Evolutionary conservation across 2,888 invertebrate species (phyloP), one percentile per base, ranked within the genome.

Genomic region (Agonopterix arenella): DNA sequence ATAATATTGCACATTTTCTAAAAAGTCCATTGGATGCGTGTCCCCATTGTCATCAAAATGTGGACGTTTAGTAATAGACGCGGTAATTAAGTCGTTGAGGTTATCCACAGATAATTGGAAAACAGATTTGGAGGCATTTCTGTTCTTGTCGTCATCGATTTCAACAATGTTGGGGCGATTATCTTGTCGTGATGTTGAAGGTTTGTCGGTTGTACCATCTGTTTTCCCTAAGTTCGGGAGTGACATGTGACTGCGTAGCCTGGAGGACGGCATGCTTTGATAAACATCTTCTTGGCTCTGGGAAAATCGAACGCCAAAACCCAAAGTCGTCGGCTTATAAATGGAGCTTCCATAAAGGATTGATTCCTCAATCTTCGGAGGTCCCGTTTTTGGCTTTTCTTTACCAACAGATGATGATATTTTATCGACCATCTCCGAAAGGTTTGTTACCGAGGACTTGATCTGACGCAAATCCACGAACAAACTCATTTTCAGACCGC

Each of bases 401-500:
- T 76, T 79, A 28, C 58, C 56, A 4, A 80, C 76, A 36, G 76
- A 66, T 11, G 77, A 72, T 46, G 89, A 83, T 71, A 89, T 81
- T 62, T 84, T 85, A 58, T 89, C 89, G 44, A 89, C 89, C 88
- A 89, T 88, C 55, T 86, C 84, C 2, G 89, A 88, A 16, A 89
- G 73, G 54, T 85, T 89, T 60, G 81, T 80, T 62, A 89, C 88
- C 50, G 89, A 89, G 52, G 88, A 78, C 63, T 85, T 88, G 58
- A 89, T 85, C 60, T 85, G 85, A 55, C 89, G 78, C 68, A 89
- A 77, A 70, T 89, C 88, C 57, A 89, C 88, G 64, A 86, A 89
- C 69, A 89, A 78, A 71, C 89, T 89, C 89, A 89, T 89, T 59
- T 55, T 79, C 41, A 40, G n/a, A 28, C 7, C 7, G 28, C 28